Percentiles rank a stretch among this genome's conserved stretches.
Conservation (phyloP, 1,140 invertebrate genomes). For the Dendrolimus kikuchii region DNA sequence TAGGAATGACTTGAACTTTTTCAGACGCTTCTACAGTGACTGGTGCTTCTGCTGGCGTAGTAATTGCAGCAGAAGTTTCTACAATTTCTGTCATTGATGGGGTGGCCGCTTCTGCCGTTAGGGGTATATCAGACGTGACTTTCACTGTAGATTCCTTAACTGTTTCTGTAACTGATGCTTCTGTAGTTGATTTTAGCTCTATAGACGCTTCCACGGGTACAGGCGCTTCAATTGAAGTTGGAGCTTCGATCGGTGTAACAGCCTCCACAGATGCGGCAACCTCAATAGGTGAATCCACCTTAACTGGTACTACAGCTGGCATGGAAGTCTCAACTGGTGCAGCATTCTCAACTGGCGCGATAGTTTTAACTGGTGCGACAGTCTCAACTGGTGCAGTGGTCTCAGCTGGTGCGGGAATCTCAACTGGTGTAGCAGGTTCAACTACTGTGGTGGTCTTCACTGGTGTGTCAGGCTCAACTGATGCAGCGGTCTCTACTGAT, state of each 20-base stretch:
- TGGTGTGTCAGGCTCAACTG: not conserved
- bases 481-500: slow-evolving; percentile 1
- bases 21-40: slow-evolving; percentile 3
- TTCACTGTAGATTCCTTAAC: not conserved
- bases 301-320: not conserved
- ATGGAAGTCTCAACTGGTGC: no score
- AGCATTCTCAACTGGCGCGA: not conserved
- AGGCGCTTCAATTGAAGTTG: slow-evolving; percentile 14
- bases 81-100: slow-evolving; percentile 1
- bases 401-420: slow-evolving; percentile 9
- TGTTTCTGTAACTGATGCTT: not conserved
- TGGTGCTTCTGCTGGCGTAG: slow-evolving; percentile 5
- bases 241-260: slow-evolving; percentile 4
- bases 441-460: slow-evolving; percentile 5
- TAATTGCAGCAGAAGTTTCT: slow-evolving; percentile 1
- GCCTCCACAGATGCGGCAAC: not conserved
- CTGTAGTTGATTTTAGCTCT: slow-evolving; percentile 3
- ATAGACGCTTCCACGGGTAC: slow-evolving; percentile 18
- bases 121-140: not conserved
- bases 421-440: slow-evolving; percentile 3
- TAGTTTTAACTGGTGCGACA: not conserved
- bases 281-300: no score
- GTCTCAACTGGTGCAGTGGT: not conserved
- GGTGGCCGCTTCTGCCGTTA: no score
- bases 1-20: no score